Conservation (phyloP, 2,113 vertebrate genomes). For the Mustela lutreola region DNA sequence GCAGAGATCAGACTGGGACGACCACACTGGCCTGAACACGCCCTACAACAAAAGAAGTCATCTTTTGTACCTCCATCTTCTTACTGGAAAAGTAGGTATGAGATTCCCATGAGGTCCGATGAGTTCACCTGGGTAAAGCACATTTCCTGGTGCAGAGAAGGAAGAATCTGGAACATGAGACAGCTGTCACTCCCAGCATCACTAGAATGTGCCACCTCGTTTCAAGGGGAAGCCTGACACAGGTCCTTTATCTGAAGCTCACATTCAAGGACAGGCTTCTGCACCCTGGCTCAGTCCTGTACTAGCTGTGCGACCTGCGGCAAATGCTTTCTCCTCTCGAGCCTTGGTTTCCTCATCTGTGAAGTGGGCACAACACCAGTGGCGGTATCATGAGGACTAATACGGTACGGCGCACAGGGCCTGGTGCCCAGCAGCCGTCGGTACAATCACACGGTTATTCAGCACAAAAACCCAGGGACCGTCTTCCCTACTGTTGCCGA, state of each 20-base stretch:
- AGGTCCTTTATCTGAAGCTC: neutral
- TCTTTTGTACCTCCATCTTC: neutral
- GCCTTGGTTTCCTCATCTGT: neutral
- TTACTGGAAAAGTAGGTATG: neutral
- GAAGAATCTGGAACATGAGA: too few species aligned
- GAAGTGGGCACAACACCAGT: neutral
- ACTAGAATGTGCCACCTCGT: accelerated
- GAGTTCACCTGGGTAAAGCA: neutral
- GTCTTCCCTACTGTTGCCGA: accelerated
- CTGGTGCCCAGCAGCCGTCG: neutral
- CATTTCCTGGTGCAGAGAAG: neutral
- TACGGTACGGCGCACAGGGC: accelerated
- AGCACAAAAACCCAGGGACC: accelerated
- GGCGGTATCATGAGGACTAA: accelerated
- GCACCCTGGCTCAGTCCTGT: neutral
- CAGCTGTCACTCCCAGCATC: accelerated
- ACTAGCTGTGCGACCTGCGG: neutral
- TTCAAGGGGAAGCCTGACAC: accelerated
- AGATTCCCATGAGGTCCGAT: neutral
- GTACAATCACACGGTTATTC: accelerated
- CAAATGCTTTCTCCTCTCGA: neutral
- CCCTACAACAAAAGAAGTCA: neutral
- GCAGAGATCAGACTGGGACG: too few species aligned
- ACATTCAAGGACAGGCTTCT: neutral
- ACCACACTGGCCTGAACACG: neutral